phyloP scores from a whole-genome alignment of 1,140 invertebrate species.

The Pseudomyrmex sp. region DNA sequence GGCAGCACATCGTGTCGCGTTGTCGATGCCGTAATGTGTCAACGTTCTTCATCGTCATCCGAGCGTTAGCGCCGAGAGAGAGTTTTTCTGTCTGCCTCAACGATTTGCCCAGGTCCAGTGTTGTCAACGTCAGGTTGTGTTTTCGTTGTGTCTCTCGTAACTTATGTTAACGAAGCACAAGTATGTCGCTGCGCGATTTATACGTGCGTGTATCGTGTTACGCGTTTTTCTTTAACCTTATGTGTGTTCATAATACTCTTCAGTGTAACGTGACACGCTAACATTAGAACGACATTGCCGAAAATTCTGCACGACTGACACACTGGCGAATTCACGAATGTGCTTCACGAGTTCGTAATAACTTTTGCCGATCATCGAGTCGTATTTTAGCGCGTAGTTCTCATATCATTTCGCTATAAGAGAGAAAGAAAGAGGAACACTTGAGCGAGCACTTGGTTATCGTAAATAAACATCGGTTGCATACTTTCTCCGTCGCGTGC shows the following conservation, averaged over 20 bases:
- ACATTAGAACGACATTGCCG: background rate
- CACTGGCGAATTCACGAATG: background rate
- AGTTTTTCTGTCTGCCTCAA: slow-evolving; percentile 25
- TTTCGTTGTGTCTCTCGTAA: slow-evolving; percentile 36
- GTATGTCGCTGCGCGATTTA: background rate
- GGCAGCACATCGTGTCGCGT: slow-evolving; percentile 34
- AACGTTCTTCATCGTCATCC: slow-evolving; percentile 1
- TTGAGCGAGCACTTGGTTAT: slow-evolving; percentile 1
- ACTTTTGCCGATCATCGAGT: background rate
- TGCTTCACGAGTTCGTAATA: background rate
- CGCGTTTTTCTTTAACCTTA: background rate
- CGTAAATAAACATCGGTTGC: slow-evolving; percentile 37
- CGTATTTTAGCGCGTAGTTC: background rate
- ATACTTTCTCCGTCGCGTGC: background rate
- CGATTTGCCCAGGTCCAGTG: slow-evolving; percentile 26
- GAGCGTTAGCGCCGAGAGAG: slow-evolving; percentile 2
- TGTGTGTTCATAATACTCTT: background rate
- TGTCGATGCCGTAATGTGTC: slow-evolving; percentile 49
- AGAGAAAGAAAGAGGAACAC: slow-evolving; percentile 6
- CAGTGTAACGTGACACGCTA: background rate
- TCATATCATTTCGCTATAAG: background rate
- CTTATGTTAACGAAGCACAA: background rate
- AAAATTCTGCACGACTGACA: background rate
- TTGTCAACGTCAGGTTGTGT: slow-evolving; percentile 54
- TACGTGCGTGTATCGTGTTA: background rate